phyloP scores from a whole-genome alignment of 2,888 invertebrate genomes.

The Suillia variegata region DNA sequence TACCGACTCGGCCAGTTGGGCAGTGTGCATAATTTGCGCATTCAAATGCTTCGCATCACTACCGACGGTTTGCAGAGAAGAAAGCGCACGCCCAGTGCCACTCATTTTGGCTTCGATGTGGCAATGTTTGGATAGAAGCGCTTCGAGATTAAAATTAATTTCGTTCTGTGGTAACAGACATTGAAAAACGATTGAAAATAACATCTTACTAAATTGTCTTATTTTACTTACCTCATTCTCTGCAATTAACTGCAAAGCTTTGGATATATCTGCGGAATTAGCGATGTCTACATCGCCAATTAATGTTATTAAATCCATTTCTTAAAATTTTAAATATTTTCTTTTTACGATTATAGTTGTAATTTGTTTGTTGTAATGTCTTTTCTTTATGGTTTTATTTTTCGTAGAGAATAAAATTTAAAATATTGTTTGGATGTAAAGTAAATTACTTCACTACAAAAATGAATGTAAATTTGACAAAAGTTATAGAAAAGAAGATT shows the following conservation, averaged over 20 bases:
- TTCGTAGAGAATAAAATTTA: too few relatives aligned
- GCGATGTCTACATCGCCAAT: conserved; percentile 49
- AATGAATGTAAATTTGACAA: too few relatives aligned
- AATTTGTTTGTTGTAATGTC: background rate
- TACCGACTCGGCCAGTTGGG: conserved; percentile 88
- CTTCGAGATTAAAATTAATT: conserved; percentile 73
- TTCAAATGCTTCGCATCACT: conserved; percentile 81
- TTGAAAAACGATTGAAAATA: background rate
- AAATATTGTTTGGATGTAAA: too few relatives aligned
- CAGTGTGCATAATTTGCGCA: conserved; percentile 85
- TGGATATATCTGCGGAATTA: conserved; percentile 65
- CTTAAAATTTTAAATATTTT: too few relatives aligned
- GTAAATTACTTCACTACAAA: too few relatives aligned
- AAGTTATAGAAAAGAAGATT: too few relatives aligned
- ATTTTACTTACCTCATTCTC: conserved; percentile 43
- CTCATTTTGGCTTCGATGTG: conserved; percentile 81
- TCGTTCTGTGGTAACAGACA: conserved; percentile 70
- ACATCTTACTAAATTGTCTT: background rate
- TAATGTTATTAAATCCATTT: conserved; percentile 35
- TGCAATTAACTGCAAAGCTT: conserved; percentile 37
- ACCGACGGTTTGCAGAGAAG: conserved; percentile 78
- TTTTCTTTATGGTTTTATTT: too few relatives aligned
- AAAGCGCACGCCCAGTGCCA: conserved; percentile 79
- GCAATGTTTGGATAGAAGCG: conserved; percentile 74
- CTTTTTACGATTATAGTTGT: too few relatives aligned